Evolutionary conservation across 2,888 invertebrate species (phyloP).

Genomic region (Lasius platythorax): DNA sequence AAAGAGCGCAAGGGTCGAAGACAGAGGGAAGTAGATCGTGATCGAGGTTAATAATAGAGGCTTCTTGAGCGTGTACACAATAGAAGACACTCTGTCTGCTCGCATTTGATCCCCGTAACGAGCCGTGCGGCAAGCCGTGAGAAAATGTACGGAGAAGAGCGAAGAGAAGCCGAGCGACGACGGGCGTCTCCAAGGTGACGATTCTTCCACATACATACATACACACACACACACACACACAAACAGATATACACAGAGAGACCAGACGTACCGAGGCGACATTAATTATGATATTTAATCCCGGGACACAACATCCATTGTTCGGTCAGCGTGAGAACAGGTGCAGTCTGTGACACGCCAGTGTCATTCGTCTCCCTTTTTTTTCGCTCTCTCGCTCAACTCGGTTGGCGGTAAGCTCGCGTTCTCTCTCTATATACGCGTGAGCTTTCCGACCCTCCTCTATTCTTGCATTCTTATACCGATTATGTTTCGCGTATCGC

Average conservation of each 20-base stretch:
- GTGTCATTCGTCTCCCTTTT: constrained; percentile 51
- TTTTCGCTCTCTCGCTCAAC: not conserved
- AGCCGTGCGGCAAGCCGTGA: constrained; percentile 73
- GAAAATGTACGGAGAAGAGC: constrained; percentile 66
- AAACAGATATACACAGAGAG: constrained; percentile 31
- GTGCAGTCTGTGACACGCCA: constrained; percentile 66
- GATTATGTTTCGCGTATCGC: constrained; percentile 54
- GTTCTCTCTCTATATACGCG: constrained; percentile 25
- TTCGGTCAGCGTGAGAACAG: constrained; percentile 74
- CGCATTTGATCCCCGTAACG: constrained; percentile 75
- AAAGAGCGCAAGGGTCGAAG: constrained; percentile 9
- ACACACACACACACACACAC: not conserved
- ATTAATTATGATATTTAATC: constrained; percentile 84
- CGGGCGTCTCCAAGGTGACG: constrained; percentile 77
- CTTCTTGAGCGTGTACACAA: constrained; percentile 72
- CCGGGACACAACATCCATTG: constrained; percentile 76
- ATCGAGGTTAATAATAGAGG: constrained; percentile 75
- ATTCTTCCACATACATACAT: constrained; percentile 70
- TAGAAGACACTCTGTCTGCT: constrained; percentile 73
- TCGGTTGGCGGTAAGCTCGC: constrained; percentile 16
- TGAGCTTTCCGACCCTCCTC: not conserved
- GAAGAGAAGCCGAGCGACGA: constrained; percentile 61
- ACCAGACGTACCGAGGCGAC: constrained; percentile 71
- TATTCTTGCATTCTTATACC: not conserved
- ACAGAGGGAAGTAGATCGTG: constrained; percentile 60